phyloP scores from a whole-genome alignment of 2,888 invertebrate species.

The Argyresthia albistria region DNA sequence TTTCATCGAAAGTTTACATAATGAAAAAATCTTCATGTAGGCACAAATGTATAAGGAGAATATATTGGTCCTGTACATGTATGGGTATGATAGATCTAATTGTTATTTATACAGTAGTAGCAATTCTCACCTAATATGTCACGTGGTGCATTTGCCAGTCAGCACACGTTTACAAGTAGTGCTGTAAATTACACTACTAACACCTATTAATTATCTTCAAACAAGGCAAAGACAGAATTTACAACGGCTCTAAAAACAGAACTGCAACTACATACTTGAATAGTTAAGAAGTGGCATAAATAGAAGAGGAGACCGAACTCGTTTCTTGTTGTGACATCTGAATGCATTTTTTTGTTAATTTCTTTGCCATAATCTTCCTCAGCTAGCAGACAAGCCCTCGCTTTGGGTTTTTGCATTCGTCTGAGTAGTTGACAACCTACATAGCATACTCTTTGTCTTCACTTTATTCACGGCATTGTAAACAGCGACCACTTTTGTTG shows the following conservation, averaged over 20 bases:
- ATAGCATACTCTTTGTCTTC: too few species aligned
- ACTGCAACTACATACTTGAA: slow-evolving; percentile 16
- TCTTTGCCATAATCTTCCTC: slow-evolving; percentile 2
- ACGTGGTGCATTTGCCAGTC: too few species aligned
- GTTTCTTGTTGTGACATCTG: slow-evolving; percentile 1
- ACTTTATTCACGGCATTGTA: too few species aligned
- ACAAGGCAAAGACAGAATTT: slow-evolving; percentile 19
- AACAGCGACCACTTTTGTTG: too few species aligned
- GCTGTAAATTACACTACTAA: slow-evolving; percentile 23
- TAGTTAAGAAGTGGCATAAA: slow-evolving; percentile 1
- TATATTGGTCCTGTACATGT: too few species aligned
- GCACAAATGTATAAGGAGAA: too few species aligned
- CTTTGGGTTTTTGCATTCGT: neutral
- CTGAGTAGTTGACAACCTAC: neutral
- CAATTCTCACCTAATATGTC: too few species aligned
- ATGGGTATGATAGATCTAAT: too few species aligned
- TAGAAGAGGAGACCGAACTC: neutral
- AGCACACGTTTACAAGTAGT: too few species aligned
- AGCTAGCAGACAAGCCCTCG: neutral
- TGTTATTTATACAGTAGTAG: too few species aligned
- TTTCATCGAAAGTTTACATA: too few species aligned
- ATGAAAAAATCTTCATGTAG: too few species aligned
- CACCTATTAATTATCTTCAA: slow-evolving; percentile 30
- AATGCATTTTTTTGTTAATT: slow-evolving; percentile 2
- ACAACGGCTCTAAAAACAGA: slow-evolving; percentile 27